A percentile compares a stretch with the other conserved stretches of the same genome.
phyloP scores from a whole-genome alignment of 2,888 invertebrate species.

The Ennomos erosarius region DNA sequence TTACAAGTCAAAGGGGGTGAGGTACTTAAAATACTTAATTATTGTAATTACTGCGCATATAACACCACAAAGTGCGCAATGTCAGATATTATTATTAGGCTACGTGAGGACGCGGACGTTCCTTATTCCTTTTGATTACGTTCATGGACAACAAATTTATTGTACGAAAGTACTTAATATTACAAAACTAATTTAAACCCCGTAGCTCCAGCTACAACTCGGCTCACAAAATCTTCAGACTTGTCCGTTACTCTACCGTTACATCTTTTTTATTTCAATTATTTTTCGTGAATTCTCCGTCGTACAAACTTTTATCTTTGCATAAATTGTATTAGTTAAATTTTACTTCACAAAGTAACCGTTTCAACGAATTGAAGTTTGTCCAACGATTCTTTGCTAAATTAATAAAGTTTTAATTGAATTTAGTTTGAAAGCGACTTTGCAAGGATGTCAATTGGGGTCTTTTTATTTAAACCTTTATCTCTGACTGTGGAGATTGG shows the following conservation, averaged over 20 bases:
- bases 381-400: conserved; percentile 74
- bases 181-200: no score
- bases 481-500: conserved; percentile 21
- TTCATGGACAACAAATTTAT: no score
- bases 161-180: no score
- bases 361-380: conserved; percentile 70
- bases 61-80: no score
- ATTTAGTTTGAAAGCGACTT: conserved; percentile 73
- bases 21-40: no score
- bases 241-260: neutral
- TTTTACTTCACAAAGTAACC: conserved; percentile 69
- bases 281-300: conserved; percentile 24
- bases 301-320: conserved; percentile 65
- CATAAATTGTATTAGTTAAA: conserved; percentile 77
- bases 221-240: neutral
- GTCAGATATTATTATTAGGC: no score
- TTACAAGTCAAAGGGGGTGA: no score
- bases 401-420: conserved; percentile 84
- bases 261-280: conserved; percentile 5
- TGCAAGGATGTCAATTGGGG: conserved; percentile 61
- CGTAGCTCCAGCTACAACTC: no score
- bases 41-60: no score
- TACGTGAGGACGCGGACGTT: no score
- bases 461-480: conserved; percentile 43
- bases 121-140: no score